A percentile compares a stretch with the other conserved stretches of the same genome.
These are phyloP conservation scores for Chromobotia macracanthus DNA, from an alignment of 2,797 vertebrate species.

Conservation along the genomic window DNA sequence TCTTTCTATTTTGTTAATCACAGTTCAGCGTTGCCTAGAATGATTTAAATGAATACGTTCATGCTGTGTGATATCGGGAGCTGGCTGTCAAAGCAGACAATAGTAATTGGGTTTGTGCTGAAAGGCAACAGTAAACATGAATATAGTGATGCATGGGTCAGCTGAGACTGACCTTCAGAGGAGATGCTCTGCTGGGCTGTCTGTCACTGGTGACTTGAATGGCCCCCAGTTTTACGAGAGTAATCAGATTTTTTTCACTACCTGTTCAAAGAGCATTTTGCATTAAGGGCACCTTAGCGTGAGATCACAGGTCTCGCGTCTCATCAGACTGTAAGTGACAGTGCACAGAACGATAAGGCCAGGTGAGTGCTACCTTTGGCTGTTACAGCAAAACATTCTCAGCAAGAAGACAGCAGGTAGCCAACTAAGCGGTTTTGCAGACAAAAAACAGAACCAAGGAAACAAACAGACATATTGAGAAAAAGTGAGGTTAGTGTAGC, in stretches of 20 bases:
- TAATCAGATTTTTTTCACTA: conserved; percentile 61
- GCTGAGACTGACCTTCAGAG: conserved; percentile 79
- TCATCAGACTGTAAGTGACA: conserved; percentile 69
- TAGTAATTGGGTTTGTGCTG: conserved; percentile 77
- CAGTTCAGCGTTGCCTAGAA: conserved; percentile 33
- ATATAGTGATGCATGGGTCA: conserved; percentile 64
- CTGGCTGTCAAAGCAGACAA: conserved; percentile 62
- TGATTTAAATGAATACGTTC: conserved; percentile 52
- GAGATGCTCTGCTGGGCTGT: conserved; percentile 69
- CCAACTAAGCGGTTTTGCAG: conserved; percentile 64
- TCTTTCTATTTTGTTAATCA: conserved; percentile 31
- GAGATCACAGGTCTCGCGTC: conserved; percentile 68
- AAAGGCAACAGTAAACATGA: conserved; percentile 74
- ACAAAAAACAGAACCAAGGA: conserved; percentile 21
- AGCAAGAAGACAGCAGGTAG: conserved; percentile 68
- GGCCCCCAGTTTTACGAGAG: conserved; percentile 62
- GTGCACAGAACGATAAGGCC: conserved; percentile 77
- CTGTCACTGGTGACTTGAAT: conserved; percentile 68
- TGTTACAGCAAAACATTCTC: conserved; percentile 68
- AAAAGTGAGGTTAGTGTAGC: background rate
- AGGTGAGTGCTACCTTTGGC: conserved; percentile 70
- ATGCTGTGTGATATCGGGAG: conserved; percentile 63
- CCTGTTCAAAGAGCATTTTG: conserved; percentile 60
- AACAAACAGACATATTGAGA: conserved; percentile 11
- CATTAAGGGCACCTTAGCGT: conserved; percentile 65